Evolutionary conservation across 2,113 vertebrate species (phyloP).

Genomic region (Trogon surrucura): DNA sequence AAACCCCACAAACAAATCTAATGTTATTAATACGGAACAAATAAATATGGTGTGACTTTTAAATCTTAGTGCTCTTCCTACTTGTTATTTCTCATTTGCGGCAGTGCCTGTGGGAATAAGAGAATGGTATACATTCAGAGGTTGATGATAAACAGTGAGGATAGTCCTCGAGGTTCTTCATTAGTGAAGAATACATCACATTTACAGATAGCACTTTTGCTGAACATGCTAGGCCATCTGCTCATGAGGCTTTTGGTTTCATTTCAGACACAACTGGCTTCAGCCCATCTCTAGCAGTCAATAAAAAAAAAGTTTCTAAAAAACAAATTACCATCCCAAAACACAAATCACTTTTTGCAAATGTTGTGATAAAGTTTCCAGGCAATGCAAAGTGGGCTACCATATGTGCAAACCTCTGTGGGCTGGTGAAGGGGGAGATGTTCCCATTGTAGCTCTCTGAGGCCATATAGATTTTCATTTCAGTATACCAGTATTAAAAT

Average conservation of each 20-base stretch:
- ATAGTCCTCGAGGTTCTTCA: slow-evolving; percentile 64
- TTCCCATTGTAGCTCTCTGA: neutral
- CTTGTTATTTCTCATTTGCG: neutral
- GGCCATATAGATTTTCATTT: neutral
- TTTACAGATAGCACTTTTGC: slow-evolving; percentile 52
- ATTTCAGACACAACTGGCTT: slow-evolving; percentile 69
- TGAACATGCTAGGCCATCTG: slow-evolving; percentile 67
- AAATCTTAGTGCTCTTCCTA: neutral
- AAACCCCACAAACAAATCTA: neutral
- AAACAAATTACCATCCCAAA: slow-evolving; percentile 59
- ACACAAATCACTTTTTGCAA: slow-evolving; percentile 66
- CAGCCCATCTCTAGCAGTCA: slow-evolving; percentile 54
- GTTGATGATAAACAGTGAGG: slow-evolving; percentile 24
- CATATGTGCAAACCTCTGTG: slow-evolving; percentile 25
- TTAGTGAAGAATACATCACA: slow-evolving; percentile 54
- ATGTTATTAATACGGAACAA: neutral
- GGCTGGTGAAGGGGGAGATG: neutral
- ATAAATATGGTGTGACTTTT: neutral
- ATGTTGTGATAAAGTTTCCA: slow-evolving; percentile 48
- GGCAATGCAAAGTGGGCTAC: neutral
- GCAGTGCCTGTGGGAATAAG: slow-evolving; percentile 18
- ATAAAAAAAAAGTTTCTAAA: slow-evolving; percentile 60
- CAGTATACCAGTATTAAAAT: neutral
- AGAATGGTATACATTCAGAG: neutral
- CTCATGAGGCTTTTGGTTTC: slow-evolving; percentile 62